phyloP scores from a whole-genome alignment of 2,113 vertebrate genomes.

The Saimiri boliviensis region DNA sequence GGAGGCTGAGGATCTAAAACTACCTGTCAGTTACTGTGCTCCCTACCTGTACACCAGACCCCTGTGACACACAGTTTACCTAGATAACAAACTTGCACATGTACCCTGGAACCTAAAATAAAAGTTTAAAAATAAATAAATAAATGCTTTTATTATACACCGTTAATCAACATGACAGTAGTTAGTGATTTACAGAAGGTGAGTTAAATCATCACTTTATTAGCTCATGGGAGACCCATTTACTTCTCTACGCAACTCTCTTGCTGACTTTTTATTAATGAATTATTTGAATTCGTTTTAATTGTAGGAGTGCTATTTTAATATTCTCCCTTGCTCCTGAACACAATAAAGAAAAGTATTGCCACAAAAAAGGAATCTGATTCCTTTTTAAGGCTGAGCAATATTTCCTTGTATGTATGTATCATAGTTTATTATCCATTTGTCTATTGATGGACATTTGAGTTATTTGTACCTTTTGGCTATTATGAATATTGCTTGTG shows the following conservation, averaged over 20 bases:
- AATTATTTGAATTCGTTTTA: constrained; percentile 12
- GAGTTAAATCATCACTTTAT: constrained; percentile 26
- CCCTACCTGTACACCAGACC: too few relatives aligned
- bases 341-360: not conserved
- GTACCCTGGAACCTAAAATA: too few relatives aligned
- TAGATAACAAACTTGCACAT: too few relatives aligned
- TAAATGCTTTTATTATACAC: constrained; percentile 47
- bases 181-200: constrained; percentile 33
- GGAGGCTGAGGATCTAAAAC: too few relatives aligned
- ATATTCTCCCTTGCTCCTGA: not conserved
- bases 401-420: not conserved
- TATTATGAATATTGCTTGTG: not conserved
- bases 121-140: constrained; percentile 22
- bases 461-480: not conserved
- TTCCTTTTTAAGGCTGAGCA: not conserved
- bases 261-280: not conserved
- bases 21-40: too few relatives aligned
- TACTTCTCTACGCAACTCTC: not conserved
- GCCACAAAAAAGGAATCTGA: not conserved
- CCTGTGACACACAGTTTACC: too few relatives aligned
- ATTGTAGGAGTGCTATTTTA: constrained; percentile 25
- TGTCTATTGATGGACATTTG: not conserved
- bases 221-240: constrained; percentile 31
- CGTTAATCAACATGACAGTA: constrained; percentile 30
- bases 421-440: not conserved